Evolutionary conservation across 2,888 invertebrate species (phyloP).

Genomic region (Trichogramma evanescens): DNA sequence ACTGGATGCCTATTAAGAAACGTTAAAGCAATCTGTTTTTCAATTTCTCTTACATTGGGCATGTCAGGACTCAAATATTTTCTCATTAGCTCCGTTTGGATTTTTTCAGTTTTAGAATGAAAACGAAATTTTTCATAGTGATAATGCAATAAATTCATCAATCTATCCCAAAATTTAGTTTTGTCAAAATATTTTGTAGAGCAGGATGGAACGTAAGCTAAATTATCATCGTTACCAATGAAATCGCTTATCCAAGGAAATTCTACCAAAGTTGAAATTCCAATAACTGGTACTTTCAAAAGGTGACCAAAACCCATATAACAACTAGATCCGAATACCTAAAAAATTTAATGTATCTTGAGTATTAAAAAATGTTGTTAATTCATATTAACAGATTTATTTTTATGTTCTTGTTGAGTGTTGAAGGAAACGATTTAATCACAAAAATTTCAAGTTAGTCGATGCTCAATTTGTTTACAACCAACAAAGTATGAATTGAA

Average conservation of each 20-base stretch:
- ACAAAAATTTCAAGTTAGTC: no score
- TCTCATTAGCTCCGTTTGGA: constrained; percentile 24
- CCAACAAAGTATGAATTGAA: no score
- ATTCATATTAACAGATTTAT: no score
- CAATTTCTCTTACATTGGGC: constrained; percentile 46
- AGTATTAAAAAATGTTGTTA: background rate
- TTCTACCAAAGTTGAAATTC: constrained; percentile 17
- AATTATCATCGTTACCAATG: constrained; percentile 26
- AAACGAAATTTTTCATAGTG: background rate
- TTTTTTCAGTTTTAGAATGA: background rate
- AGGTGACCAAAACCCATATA: constrained; percentile 30
- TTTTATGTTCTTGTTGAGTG: no score
- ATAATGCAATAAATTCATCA: constrained; percentile 19
- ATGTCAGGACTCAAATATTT: constrained; percentile 28
- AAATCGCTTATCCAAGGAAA: constrained; percentile 24
- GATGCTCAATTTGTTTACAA: no score
- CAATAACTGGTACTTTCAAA: constrained; percentile 28
- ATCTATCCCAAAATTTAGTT: constrained; percentile 25
- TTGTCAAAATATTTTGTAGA: constrained; percentile 1
- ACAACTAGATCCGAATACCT: constrained; percentile 27
- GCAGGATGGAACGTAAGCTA: constrained; percentile 19
- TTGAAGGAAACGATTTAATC: no score
- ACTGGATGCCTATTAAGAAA: constrained; percentile 51
- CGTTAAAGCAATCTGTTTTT: constrained; percentile 47
- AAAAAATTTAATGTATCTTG: background rate